Base-by-base conservation (phyloP, 2,888 invertebrate species). In the Papilio gigon region DNA sequence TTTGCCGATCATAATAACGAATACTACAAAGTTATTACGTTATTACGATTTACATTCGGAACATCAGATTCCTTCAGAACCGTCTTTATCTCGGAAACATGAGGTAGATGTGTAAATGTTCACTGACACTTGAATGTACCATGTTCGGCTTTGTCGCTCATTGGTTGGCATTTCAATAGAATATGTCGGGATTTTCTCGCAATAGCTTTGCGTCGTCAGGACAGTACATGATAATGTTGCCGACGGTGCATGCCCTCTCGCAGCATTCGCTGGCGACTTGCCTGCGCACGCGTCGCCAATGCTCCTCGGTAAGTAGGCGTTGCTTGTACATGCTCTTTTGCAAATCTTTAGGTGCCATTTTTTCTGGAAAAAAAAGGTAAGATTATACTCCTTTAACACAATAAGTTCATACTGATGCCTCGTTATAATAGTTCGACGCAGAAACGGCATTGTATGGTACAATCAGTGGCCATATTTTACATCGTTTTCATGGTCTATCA, bases 181-280 rank as follows among this genome's bases (percentile, higher is more conserved):
- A 88, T 68, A 90, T 84, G 4, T 83, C 84, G 1, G 89, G 89
- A 50, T 84, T 76, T 73, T 89, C 88, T 69, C 76, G 73, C 1
- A 87, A 53, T 0, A 90, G 78, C 68, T 82, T 84, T 0, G 88
- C 82, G 60, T 87, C 84, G 12, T 83, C 78, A 0, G 88, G 85
- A 56, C 90, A 90, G 75, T 90, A 90, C 78, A 76, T 77, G 47
- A 90, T 85, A 69, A 90, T 80, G 68, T 85, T 84, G 5, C 79
- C 84, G 1, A 90, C 82, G 0, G 86, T 88, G 70, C 90, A 90
- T 0, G 89, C 74, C 1, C 74, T 75, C 8, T 85, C 80, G 67
- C 90, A 90, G 73, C 90, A 90, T 64, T 90, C 86, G 4, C 74
- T 79, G 2, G 87, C 89, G 0, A 90, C 84, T 71, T 89, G 89